phyloP scores from a whole-genome alignment of 2,888 invertebrate species.

The Sesamia inferens region DNA sequence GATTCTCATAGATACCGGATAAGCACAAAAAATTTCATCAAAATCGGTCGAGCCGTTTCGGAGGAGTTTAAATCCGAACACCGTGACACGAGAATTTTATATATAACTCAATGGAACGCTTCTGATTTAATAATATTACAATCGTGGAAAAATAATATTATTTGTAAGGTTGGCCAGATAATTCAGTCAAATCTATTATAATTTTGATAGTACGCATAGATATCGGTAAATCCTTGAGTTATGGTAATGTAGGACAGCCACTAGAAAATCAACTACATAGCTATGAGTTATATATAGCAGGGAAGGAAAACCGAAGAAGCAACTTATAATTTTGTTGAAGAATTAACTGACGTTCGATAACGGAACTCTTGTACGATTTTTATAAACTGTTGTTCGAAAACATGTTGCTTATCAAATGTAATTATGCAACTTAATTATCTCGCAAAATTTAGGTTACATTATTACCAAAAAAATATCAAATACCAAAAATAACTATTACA shows the following conservation, averaged over 20 bases:
- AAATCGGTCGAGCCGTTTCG: too few relatives aligned
- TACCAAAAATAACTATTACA: constrained; percentile 28
- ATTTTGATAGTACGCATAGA: constrained; percentile 27
- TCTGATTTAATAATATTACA: constrained; percentile 3
- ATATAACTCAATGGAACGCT: background rate
- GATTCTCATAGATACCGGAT: too few relatives aligned
- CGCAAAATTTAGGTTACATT: constrained; percentile 24
- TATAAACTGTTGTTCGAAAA: background rate
- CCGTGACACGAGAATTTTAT: too few relatives aligned
- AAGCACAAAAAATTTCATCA: too few relatives aligned
- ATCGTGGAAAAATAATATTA: background rate
- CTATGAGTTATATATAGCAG: background rate
- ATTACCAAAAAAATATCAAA: constrained; percentile 28
- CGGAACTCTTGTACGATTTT: background rate
- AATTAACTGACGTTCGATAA: constrained; percentile 1
- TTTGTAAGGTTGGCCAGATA: constrained; percentile 26
- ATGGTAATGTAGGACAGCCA: background rate
- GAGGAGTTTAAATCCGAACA: too few relatives aligned
- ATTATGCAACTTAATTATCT: constrained; percentile 21
- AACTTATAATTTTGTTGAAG: background rate
- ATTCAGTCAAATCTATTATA: constrained; percentile 22
- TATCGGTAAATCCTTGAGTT: constrained; percentile 20
- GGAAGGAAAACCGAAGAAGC: constrained; percentile 4
- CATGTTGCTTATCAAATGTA: constrained; percentile 6
- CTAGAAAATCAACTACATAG: background rate